Evolutionary conservation across 2,888 invertebrate species (phyloP).

Genomic region (Scaptomyza caliginosa): DNA sequence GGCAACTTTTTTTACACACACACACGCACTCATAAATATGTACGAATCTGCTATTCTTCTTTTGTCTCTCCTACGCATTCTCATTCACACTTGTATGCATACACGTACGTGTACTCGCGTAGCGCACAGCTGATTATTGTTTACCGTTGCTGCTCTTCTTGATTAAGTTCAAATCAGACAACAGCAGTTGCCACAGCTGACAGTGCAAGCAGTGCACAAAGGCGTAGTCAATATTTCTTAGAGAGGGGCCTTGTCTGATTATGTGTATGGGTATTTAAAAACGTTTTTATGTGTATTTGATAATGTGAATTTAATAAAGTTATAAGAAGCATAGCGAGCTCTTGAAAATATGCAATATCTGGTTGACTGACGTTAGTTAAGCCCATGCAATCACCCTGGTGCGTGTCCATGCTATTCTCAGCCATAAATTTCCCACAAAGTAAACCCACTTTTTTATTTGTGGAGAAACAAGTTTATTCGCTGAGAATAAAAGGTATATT

Average conservation of each 20-base stretch:
- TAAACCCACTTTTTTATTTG: conserved; percentile 5
- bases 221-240: neutral
- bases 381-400: neutral
- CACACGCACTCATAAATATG: neutral
- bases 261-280: neutral
- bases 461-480: conserved; percentile 56
- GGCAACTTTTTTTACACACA: conserved; percentile 47
- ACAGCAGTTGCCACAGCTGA: conserved; percentile 9
- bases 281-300: too few relatives aligned
- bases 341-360: neutral
- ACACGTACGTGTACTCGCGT: neutral
- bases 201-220: neutral
- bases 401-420: neutral
- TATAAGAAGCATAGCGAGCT: too few relatives aligned
- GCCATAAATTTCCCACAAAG: neutral
- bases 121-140: conserved; percentile 43
- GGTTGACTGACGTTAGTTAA: neutral
- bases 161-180: neutral
- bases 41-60: conserved; percentile 3
- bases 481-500: conserved; percentile 48
- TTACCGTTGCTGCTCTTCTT: conserved; percentile 36
- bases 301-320: too few relatives aligned
- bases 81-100: conserved; percentile 5
- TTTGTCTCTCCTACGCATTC: neutral
- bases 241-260: neutral